These are phyloP conservation scores for Homalodisca vitripennis DNA, from an alignment of 1,140 invertebrate genomes.

Conservation along the genomic window DNA sequence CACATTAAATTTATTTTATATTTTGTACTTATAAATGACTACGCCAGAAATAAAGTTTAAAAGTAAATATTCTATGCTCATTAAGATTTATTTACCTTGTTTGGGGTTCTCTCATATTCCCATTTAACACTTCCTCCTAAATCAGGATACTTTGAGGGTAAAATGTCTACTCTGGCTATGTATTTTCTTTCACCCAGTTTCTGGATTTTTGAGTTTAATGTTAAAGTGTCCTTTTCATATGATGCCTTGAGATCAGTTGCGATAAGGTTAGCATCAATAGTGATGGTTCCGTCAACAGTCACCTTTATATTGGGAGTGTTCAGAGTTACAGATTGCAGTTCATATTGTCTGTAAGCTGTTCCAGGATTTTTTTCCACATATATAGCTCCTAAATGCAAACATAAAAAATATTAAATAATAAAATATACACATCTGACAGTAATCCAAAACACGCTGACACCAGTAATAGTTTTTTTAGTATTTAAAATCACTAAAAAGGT, in stretches of 20 bases:
- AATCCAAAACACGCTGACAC: too few relatives aligned
- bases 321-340: constrained; percentile 58
- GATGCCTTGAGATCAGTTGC: constrained; percentile 52
- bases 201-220: constrained; percentile 51
- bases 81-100: constrained; percentile 18
- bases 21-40: too few relatives aligned
- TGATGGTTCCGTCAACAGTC: constrained; percentile 45
- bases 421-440: too few relatives aligned
- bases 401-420: too few relatives aligned
- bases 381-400: constrained; percentile 49
- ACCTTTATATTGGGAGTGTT: constrained; percentile 47
- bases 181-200: constrained; percentile 42
- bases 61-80: too few relatives aligned
- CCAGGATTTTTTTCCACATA: constrained; percentile 51
- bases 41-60: too few relatives aligned
- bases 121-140: constrained; percentile 58
- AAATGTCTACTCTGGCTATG: constrained; percentile 33
- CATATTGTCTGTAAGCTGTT: constrained; percentile 51
- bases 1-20: too few relatives aligned
- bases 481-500: too few relatives aligned
- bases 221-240: constrained; percentile 52
- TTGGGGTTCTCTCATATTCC: constrained; percentile 44
- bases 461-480: too few relatives aligned
- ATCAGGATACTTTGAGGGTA: constrained; percentile 53
- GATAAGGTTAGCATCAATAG: constrained; percentile 42